These are phyloP conservation scores for Psittacula echo DNA, from an alignment of 2,797 vertebrate species.

Conservation along the genomic window DNA sequence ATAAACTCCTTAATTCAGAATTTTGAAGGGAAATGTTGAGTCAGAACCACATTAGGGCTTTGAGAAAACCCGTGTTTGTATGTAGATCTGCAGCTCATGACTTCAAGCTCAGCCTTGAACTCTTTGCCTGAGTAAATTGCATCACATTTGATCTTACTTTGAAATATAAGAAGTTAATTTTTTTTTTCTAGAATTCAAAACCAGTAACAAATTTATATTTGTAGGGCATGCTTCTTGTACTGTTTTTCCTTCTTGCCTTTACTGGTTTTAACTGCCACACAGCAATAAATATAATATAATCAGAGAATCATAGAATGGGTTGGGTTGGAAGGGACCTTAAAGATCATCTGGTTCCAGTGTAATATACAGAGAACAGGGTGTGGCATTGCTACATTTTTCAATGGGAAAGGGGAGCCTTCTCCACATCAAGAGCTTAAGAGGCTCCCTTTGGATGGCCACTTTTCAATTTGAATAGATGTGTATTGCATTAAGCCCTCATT, in stretches of 20 bases:
- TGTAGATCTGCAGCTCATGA: not conserved
- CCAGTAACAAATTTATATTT: not conserved
- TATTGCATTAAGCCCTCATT: not conserved
- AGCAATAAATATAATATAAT: not conserved
- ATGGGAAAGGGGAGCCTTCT: not conserved
- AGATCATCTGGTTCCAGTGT: not conserved
- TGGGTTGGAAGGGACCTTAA: not conserved
- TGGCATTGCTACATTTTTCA: not conserved
- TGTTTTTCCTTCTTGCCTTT: not conserved
- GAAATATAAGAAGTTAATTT: not conserved
- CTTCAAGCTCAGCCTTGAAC: not conserved
- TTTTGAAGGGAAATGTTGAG: not conserved
- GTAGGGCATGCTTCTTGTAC: not conserved
- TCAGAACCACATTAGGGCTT: not conserved
- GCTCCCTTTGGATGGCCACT: not conserved
- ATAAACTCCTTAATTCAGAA: not conserved
- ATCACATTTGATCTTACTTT: not conserved
- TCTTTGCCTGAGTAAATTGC: not conserved
- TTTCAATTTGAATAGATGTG: not conserved
- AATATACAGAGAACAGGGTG: not conserved
- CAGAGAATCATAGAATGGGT: not conserved
- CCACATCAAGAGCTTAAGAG: not conserved
- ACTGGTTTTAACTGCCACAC: not conserved
- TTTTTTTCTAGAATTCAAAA: not conserved
- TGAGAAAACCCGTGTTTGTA: not conserved